A percentile compares a stretch with the other conserved stretches of the same genome.
Conservation (phyloP, 2,888 invertebrate species). For the Cantharis nigra region DNA sequence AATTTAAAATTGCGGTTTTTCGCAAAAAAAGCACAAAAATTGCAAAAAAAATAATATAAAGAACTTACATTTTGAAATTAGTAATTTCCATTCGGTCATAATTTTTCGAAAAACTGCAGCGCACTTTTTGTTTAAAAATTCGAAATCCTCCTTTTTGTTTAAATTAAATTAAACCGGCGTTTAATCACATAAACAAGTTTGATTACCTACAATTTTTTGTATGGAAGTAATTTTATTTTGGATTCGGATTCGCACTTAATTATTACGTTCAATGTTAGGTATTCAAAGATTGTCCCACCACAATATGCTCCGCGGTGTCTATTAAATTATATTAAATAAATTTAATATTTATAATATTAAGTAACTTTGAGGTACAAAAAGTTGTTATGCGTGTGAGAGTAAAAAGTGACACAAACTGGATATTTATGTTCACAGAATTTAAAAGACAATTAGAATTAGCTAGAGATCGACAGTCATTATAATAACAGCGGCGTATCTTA, state of each 20-base stretch:
- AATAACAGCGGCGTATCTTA: background rate
- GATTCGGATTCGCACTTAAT: background rate
- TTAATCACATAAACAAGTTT: background rate
- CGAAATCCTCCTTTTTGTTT: background rate
- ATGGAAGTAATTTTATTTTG: background rate
- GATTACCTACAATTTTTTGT: background rate
- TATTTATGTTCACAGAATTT: background rate
- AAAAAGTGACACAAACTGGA: background rate
- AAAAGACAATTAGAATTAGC: background rate
- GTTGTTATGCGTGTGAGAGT: background rate
- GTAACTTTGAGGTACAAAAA: background rate
- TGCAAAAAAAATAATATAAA: background rate
- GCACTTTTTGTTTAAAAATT: background rate
- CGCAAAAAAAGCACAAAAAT: background rate
- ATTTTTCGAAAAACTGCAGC: slow-evolving; percentile 1
- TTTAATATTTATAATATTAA: background rate
- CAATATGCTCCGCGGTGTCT: background rate
- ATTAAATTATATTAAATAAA: background rate
- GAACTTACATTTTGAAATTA: slow-evolving; percentile 26
- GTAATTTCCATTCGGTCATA: slow-evolving; percentile 21
- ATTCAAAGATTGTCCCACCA: background rate
- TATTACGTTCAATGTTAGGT: background rate
- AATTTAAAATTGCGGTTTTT: background rate
- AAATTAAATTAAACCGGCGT: background rate
- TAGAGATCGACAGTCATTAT: background rate